Percentiles rank a stretch among this genome's conserved stretches.
Evolutionary conservation across 2,888 invertebrate species (phyloP).

Genomic region (Conistra vaccinii): DNA sequence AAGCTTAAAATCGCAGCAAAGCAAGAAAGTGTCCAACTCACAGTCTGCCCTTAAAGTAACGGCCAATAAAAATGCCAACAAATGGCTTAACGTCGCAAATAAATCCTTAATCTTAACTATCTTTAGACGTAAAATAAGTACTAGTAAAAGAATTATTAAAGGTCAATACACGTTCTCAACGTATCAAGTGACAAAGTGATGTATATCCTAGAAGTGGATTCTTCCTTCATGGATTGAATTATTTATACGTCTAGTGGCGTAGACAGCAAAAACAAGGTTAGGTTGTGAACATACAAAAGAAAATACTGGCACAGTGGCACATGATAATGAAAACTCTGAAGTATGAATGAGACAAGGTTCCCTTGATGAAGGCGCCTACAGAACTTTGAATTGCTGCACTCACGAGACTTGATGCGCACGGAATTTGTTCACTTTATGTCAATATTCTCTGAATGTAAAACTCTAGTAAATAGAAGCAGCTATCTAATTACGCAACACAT

Average conservation of each 20-base stretch:
- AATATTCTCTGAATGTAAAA: no score
- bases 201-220: conserved; percentile 38
- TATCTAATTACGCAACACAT: no score
- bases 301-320: conserved; percentile 25
- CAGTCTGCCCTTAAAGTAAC: conserved; percentile 22
- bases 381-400: conserved; percentile 6
- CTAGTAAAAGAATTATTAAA: conserved; percentile 27
- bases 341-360: conserved; percentile 39
- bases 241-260: conserved; percentile 51
- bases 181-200: conserved; percentile 52
- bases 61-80: conserved; percentile 30
- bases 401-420: no score
- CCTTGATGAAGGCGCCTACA: not conserved
- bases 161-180: conserved; percentile 33
- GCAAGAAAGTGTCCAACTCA: not conserved
- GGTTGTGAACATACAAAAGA: conserved; percentile 42
- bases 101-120: conserved; percentile 45
- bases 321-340: not conserved
- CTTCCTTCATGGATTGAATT: conserved; percentile 51
- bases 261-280: conserved; percentile 44
- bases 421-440: no score
- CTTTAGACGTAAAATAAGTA: conserved; percentile 16
- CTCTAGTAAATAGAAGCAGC: no score
- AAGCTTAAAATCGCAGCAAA: conserved; percentile 14
- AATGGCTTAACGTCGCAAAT: conserved; percentile 22